Conservation (phyloP, 2,888 invertebrate species). For the Amphiduros pacificus region DNA sequence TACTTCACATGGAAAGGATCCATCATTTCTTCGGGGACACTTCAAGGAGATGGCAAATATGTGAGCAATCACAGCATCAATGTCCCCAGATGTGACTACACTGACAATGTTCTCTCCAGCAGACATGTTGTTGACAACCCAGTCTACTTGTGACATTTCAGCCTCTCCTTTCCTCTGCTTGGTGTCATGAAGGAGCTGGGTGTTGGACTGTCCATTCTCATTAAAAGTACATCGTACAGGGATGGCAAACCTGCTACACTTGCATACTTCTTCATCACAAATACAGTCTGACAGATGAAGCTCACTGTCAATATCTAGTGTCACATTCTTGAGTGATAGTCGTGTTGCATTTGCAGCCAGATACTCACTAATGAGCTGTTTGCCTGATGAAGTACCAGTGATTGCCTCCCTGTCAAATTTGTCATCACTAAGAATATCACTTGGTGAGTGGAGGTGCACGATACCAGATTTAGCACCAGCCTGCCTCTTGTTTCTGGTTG, state of each 20-base stretch:
- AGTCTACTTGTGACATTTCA: slow-evolving; percentile 8
- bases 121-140: neutral
- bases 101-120: neutral
- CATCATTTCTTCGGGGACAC: too few relatives aligned
- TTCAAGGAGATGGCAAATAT: too few relatives aligned
- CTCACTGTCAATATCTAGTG: neutral
- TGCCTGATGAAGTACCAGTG: neutral
- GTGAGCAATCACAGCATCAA: slow-evolving; percentile 2
- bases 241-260: neutral
- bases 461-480: neutral
- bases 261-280: neutral
- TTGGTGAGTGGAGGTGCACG: slow-evolving; percentile 6
- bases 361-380: slow-evolving; percentile 4
- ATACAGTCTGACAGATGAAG: neutral
- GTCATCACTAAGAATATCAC: slow-evolving; percentile 1
- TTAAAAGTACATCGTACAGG: neutral
- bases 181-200: neutral
- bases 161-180: slow-evolving; percentile 14
- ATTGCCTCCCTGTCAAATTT: too few relatives aligned
- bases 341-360: neutral
- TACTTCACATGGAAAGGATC: too few relatives aligned
- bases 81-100: slow-evolving; percentile 4
- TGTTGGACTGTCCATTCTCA: neutral
- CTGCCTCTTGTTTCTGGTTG: slow-evolving; percentile 7
- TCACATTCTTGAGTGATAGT: neutral